These are phyloP conservation scores for Hydrozoanthus gracilis DNA, from an alignment of 92 coral and sea anemone genomes.

Conservation along the genomic window DNA sequence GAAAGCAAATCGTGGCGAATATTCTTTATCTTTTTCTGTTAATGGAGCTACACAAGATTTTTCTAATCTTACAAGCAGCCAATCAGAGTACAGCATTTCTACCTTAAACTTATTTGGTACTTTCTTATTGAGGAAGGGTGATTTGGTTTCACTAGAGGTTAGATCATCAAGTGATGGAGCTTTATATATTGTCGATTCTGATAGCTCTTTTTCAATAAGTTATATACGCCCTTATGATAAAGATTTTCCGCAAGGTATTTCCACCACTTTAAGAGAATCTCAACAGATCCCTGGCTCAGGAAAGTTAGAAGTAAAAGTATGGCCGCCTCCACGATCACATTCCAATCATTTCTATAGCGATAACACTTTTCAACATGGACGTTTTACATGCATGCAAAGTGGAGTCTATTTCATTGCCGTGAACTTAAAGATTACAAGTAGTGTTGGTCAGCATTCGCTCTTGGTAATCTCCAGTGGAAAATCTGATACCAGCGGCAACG, in stretches of 20 bases:
- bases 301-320: slow-evolving; percentile 46
- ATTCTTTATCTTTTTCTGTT: slow-evolving; percentile 40
- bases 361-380: slow-evolving; percentile 54
- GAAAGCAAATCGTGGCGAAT: slow-evolving; percentile 39
- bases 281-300: slow-evolving; percentile 65
- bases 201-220: slow-evolving; percentile 62
- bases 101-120: slow-evolving; percentile 56
- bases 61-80: neutral
- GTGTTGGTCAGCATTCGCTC: slow-evolving; percentile 52
- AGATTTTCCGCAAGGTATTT: slow-evolving; percentile 55
- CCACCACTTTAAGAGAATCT: slow-evolving; percentile 31
- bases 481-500: slow-evolving; percentile 61
- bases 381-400: slow-evolving; percentile 56
- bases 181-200: slow-evolving; percentile 3
- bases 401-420: slow-evolving; percentile 60
- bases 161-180: slow-evolving; percentile 14
- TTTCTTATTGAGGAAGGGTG: slow-evolving; percentile 54
- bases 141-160: slow-evolving; percentile 42
- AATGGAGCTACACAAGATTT: slow-evolving; percentile 52
- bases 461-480: slow-evolving; percentile 63
- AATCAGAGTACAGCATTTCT: slow-evolving; percentile 1
- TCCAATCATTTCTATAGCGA: slow-evolving; percentile 49
- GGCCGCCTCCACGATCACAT: slow-evolving; percentile 37
- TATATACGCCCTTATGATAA: slow-evolving; percentile 51
- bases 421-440: slow-evolving; percentile 54